Conservation (phyloP, 1,140 invertebrate genomes). For the Pollicipes pollicipes region DNA sequence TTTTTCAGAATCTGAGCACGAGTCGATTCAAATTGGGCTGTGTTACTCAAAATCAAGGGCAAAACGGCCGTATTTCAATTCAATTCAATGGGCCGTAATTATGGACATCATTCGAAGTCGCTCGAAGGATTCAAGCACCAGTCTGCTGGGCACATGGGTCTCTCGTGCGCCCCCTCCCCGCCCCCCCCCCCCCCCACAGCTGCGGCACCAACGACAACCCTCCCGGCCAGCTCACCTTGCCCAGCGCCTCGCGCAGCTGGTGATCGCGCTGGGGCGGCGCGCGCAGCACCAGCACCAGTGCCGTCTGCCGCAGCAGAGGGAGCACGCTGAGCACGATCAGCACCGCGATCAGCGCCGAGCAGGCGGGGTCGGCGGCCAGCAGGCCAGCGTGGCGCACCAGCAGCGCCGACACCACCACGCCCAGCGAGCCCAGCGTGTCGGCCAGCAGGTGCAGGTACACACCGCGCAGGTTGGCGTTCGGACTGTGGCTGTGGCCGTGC, state of each 20-base stretch:
- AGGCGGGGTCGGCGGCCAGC: slow-evolving; percentile 43
- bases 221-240: background rate
- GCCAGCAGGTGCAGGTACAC: slow-evolving; percentile 43
- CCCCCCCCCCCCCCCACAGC: too few relatives aligned
- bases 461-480: slow-evolving; percentile 43
- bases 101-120: too few relatives aligned
- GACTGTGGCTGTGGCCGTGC: slow-evolving; percentile 29
- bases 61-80: too few relatives aligned
- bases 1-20: too few relatives aligned
- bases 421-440: slow-evolving; percentile 42
- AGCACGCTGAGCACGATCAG: slow-evolving; percentile 38
- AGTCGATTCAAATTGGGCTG: too few relatives aligned
- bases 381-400: slow-evolving; percentile 40
- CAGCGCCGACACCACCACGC: slow-evolving; percentile 42
- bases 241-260: background rate
- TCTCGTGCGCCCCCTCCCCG: too few relatives aligned
- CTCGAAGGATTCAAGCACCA: too few relatives aligned
- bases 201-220: too few relatives aligned
- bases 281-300: slow-evolving; percentile 29
- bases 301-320: slow-evolving; percentile 36
- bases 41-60: too few relatives aligned
- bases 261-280: slow-evolving; percentile 18
- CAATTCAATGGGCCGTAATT: too few relatives aligned
- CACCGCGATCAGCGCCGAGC: slow-evolving; percentile 39
- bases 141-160: too few relatives aligned